A percentile compares a stretch with the other conserved stretches of the same genome.
Evolutionary conservation across 2,888 invertebrate genomes (phyloP).

Genomic region (Cantharis rustica): DNA sequence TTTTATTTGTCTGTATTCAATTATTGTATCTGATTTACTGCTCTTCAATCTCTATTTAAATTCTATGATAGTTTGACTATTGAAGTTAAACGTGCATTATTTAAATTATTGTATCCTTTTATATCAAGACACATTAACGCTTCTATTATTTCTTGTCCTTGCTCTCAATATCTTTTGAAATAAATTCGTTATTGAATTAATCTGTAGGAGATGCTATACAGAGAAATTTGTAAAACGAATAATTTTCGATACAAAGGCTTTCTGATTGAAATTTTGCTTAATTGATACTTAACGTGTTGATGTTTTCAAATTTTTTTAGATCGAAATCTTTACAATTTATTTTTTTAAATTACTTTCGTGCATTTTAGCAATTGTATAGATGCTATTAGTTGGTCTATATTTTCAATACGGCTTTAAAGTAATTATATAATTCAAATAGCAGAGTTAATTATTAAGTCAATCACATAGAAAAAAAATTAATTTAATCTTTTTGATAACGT

Average conservation of each 20-base stretch:
- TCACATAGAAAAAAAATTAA: background rate
- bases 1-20: background rate
- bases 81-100: background rate
- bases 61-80: background rate
- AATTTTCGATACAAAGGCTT: background rate
- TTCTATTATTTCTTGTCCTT: constrained; percentile 4
- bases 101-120: constrained; percentile 8
- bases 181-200: background rate
- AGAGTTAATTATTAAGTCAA: background rate
- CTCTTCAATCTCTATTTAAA: background rate
- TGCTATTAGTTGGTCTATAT: background rate
- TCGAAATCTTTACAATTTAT: background rate
- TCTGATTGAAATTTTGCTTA: background rate
- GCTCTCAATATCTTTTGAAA: constrained; percentile 8
- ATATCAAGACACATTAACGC: background rate
- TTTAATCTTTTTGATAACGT: background rate
- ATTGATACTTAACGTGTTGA: background rate
- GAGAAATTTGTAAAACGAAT: background rate
- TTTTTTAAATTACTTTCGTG: background rate
- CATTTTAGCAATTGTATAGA: background rate
- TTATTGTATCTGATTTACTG: background rate
- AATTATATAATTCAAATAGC: background rate
- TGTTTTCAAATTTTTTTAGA: background rate
- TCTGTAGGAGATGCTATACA: background rate
- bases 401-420: background rate